Conservation (phyloP, 2,888 invertebrate genomes). For the Cryptocephalus moraei region DNA sequence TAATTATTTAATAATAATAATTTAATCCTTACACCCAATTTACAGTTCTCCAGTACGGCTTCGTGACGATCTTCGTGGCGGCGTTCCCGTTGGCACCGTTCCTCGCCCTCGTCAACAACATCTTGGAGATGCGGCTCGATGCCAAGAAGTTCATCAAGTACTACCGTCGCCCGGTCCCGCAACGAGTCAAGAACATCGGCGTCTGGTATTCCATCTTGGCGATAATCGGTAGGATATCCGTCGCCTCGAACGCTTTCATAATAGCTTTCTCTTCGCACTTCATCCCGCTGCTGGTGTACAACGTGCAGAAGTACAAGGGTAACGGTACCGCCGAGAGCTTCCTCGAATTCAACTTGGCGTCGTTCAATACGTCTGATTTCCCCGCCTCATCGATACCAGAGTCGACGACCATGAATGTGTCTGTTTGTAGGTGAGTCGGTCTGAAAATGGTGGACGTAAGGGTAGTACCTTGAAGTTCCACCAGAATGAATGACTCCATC, state of each 20-base stretch:
- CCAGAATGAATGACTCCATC: too few species aligned
- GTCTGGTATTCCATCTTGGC: constrained; percentile 70
- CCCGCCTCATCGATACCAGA: constrained; percentile 32
- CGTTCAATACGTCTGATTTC: constrained; percentile 56
- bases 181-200: constrained; percentile 65
- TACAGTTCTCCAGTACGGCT: constrained; percentile 75
- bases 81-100: constrained; percentile 80
- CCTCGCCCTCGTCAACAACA: constrained; percentile 71
- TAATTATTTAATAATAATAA: too few species aligned
- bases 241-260: constrained; percentile 63
- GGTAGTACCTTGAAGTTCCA: too few species aligned
- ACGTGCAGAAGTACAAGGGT: constrained; percentile 30
- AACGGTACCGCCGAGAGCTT: constrained; percentile 49
- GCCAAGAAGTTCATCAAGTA: constrained; percentile 71
- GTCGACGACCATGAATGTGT: constrained; percentile 23
- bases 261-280: constrained; percentile 80
- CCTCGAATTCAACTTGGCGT: constrained; percentile 57
- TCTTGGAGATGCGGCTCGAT: constrained; percentile 73
- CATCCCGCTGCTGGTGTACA: constrained; percentile 67
- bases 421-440: constrained; percentile 45
- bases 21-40: constrained; percentile 6
- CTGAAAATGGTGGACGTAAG: too few species aligned
- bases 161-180: constrained; percentile 62
- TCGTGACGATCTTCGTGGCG: constrained; percentile 75
- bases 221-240: constrained; percentile 62